Percentiles rank a stretch among this genome's conserved stretches.
Conservation (phyloP, 2,797 vertebrate genomes). For the Anabacerthia variegaticeps region DNA sequence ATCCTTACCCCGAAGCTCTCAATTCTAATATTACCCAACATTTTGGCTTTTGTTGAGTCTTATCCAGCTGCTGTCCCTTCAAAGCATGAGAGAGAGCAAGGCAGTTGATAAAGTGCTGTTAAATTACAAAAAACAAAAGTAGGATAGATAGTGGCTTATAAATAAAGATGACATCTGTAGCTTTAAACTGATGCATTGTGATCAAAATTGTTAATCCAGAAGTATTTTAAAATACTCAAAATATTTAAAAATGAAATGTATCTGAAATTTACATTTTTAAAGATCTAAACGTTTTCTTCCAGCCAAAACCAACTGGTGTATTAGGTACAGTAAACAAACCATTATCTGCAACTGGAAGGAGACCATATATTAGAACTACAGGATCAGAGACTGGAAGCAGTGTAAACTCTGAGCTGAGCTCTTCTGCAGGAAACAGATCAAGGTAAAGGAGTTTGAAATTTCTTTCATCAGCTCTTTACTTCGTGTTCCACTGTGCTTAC, state of each 20-base stretch:
- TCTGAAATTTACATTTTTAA: background rate
- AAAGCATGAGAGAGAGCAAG: background rate
- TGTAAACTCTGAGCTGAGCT: slow-evolving; percentile 87
- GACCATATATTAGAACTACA: slow-evolving; percentile 88
- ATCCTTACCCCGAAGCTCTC: background rate
- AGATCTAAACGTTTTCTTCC: slow-evolving; percentile 16
- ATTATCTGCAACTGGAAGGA: slow-evolving; percentile 90
- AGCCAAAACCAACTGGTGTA: slow-evolving; percentile 93
- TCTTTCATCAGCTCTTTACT: background rate
- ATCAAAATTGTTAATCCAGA: background rate
- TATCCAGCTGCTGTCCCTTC: background rate
- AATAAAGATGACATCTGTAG: background rate
- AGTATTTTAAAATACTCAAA: background rate
- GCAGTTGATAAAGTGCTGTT: background rate
- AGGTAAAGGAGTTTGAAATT: slow-evolving; percentile 77
- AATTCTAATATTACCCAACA: background rate
- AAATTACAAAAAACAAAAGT: background rate
- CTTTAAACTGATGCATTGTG: background rate
- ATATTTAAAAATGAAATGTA: background rate
- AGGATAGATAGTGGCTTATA: background rate
- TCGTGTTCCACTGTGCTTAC: background rate
- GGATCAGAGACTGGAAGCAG: slow-evolving; percentile 86
- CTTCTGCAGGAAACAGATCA: slow-evolving; percentile 86
- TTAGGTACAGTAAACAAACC: slow-evolving; percentile 95
- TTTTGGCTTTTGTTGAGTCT: background rate